Evolutionary conservation across 2,113 vertebrate genomes (phyloP), one percentile per base, ranked within the genome.

Genomic region (Gopherus flavomarginatus): DNA sequence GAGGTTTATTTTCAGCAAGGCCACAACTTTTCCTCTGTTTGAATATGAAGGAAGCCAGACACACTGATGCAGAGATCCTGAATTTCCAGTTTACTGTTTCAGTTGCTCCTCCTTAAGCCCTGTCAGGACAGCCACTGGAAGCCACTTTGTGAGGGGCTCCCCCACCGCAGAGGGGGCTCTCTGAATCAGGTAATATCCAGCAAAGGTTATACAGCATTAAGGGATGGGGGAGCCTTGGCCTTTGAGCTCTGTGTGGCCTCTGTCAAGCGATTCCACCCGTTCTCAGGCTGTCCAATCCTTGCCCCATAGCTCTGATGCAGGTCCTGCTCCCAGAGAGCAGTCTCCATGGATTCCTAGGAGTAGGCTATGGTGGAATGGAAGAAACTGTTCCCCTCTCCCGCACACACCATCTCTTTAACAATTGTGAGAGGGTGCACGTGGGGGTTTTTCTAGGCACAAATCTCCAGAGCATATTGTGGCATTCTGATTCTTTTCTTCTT

Each of bases 361-460:
- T 62, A 52, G 17, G 29, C 5, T 52, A 35, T 52, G 16, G 78
- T 50, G 35, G 9, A n/a, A 52, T 29, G 31, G 17, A 31, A 24
- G 11, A 35, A n/a, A 9, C 1, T 44, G 44, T 50, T 50, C 8
- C 17, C 38, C 52, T 11, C 22, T 12, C 0, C 13, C 21, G 2
- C 3, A 12, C 44, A 44, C 42, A 31, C 29, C 2, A 1, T 12
- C 1, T 79, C 50, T 2, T 14, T 53, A 69, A 81, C 19, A 65
- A 14, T 65, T 31, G 31, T 65, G 14, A 65, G 8, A 44, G 16
- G 12, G 59, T 17, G 7, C 54, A 62, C 3, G 35, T 79, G 4
- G 12, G 10, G 81, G 3, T 35, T 93, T 31, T 87, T 2, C 7
- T 57, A 79, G 65, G 62, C 35, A 1, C 10, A 0, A 0, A 0